Conservation (phyloP, 2,888 invertebrate genomes). For the Parascotia fuliginaria region DNA sequence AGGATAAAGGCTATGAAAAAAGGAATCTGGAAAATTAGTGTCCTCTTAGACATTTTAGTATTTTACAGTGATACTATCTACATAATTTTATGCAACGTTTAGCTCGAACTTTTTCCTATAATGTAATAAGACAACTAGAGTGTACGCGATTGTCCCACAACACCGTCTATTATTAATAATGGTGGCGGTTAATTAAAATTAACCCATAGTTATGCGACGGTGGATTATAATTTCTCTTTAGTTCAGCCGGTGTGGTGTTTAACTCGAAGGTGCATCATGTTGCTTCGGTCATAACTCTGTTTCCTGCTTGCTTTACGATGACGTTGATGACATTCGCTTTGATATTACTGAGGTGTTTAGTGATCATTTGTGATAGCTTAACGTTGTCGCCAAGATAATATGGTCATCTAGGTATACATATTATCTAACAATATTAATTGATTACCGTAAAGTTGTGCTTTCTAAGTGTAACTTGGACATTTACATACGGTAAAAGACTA, state of each 20-base stretch:
- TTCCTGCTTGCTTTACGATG: slow-evolving; percentile 25
- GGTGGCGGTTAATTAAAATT: slow-evolving; percentile 64
- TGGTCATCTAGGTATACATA: too few relatives aligned
- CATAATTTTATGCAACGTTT: too few relatives aligned
- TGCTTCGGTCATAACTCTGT: slow-evolving; percentile 32
- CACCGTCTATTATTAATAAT: slow-evolving; percentile 55
- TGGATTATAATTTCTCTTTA: slow-evolving; percentile 76
- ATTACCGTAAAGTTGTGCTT: too few relatives aligned
- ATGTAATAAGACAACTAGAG: not conserved
- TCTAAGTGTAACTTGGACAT: too few relatives aligned
- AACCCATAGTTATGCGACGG: slow-evolving; percentile 66
- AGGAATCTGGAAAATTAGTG: too few relatives aligned
- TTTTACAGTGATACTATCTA: too few relatives aligned
- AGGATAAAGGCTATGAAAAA: too few relatives aligned
- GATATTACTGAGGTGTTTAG: slow-evolving; percentile 20
- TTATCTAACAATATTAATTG: too few relatives aligned
- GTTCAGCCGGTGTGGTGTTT: slow-evolving; percentile 39
- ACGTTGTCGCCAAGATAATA: too few relatives aligned
- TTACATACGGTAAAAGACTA: too few relatives aligned
- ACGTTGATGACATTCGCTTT: slow-evolving; percentile 28
- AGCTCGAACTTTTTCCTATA: not conserved
- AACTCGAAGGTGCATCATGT: slow-evolving; percentile 18
- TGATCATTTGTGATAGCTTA: slow-evolving; percentile 19
- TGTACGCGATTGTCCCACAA: slow-evolving; percentile 10
- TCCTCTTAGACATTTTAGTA: too few relatives aligned